Percentiles rank a stretch among this genome's conserved stretches.
These are phyloP conservation scores for Temnothorax curvispinosus DNA, from an alignment of 1,140 invertebrate species.

Conservation along the genomic window DNA sequence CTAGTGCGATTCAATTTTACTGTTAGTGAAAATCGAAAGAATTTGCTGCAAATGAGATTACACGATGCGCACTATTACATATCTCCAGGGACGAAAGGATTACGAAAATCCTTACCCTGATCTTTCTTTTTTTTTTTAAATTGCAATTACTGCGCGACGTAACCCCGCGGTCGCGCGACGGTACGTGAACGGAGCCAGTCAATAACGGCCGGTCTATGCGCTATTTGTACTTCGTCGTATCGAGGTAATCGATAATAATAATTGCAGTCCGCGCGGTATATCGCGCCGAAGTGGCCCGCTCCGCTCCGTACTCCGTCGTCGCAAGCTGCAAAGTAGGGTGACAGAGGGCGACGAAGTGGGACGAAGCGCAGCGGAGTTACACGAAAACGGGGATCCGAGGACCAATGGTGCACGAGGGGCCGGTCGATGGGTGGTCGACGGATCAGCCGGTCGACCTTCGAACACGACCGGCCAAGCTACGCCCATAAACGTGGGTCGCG, in stretches of 20 bases:
- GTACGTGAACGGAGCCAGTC: conserved; percentile 66
- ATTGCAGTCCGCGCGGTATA: conserved; percentile 69
- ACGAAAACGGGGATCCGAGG: neutral
- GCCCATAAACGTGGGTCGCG: conserved; percentile 23
- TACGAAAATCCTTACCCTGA: neutral
- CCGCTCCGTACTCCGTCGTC: neutral
- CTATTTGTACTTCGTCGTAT: conserved; percentile 76
- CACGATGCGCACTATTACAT: neutral
- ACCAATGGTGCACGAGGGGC: conserved; percentile 48
- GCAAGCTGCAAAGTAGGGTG: conserved; percentile 3
- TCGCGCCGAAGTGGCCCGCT: conserved; percentile 58
- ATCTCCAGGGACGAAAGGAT: neutral
- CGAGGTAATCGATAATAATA: conserved; percentile 80
- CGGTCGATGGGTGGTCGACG: conserved; percentile 37
- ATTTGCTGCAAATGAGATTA: neutral
- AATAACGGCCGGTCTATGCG: conserved; percentile 73
- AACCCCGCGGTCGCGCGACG: conserved; percentile 43
- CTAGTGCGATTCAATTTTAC: neutral
- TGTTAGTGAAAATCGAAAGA: neutral
- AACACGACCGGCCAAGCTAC: conserved; percentile 16
- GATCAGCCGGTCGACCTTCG: conserved; percentile 26
- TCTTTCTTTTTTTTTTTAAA: conserved; percentile 14
- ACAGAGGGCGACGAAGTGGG: conserved; percentile 10
- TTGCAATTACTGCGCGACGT: conserved; percentile 67
- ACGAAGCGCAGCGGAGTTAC: conserved; percentile 28